Evolutionary conservation across 2,113 vertebrate species (phyloP).

Genomic region (Toxotes jaculatrix): DNA sequence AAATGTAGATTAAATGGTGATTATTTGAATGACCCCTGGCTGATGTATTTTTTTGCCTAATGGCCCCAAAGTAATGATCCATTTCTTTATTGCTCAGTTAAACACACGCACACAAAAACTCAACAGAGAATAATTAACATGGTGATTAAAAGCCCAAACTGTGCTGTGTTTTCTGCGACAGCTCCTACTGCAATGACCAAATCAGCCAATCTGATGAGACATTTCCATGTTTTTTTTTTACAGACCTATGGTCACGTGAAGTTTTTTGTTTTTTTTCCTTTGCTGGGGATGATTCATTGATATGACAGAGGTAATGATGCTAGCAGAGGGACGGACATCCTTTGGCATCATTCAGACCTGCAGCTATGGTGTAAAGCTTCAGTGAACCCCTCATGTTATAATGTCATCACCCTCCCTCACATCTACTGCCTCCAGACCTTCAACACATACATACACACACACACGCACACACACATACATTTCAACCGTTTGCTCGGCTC

Average conservation of each 20-base stretch:
- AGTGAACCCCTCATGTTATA: constrained; percentile 47
- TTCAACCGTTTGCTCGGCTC: constrained; percentile 40
- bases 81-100: constrained; percentile 50
- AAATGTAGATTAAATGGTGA: constrained; percentile 58
- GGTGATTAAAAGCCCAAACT: constrained; percentile 47
- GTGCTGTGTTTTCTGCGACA: constrained; percentile 20
- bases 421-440: constrained; percentile 15
- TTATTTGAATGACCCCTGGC: constrained; percentile 55
- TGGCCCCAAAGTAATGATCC: constrained; percentile 67
- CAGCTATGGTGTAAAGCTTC: constrained; percentile 54
- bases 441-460: too few relatives aligned
- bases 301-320: constrained; percentile 70
- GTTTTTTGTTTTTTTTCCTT: constrained; percentile 20
- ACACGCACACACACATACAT: constrained; percentile 15
- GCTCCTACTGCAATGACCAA: constrained; percentile 19
- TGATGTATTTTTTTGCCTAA: constrained; percentile 59
- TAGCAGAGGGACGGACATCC: constrained; percentile 25
- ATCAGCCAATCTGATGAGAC: constrained; percentile 22
- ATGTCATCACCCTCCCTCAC: constrained; percentile 51
- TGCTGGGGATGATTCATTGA: constrained; percentile 54
- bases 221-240: constrained; percentile 27
- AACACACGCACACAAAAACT: constrained; percentile 24
- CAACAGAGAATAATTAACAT: constrained; percentile 43
- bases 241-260: constrained; percentile 22
- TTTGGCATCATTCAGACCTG: constrained; percentile 55